Percentiles rank a stretch among this genome's conserved stretches.
Conservation (phyloP, 2,888 invertebrate genomes). For the Scaptomyza parva region DNA sequence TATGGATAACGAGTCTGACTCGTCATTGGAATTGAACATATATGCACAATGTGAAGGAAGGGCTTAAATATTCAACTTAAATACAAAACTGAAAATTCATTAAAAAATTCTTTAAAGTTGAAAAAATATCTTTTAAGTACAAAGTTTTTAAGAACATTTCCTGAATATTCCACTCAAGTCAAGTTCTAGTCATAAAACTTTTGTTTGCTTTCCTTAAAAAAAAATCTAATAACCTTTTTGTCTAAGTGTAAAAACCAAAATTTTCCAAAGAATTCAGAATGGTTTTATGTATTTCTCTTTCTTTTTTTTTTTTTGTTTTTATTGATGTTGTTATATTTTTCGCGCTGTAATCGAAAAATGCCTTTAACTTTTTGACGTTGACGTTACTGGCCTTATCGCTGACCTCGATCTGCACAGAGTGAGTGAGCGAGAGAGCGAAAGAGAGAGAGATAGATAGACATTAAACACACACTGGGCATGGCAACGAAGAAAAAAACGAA, state of each 20-base stretch:
- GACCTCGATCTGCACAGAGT: constrained; percentile 71
- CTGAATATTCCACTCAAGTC: too few species aligned
- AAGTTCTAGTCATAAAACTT: too few species aligned
- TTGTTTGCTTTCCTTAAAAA: too few species aligned
- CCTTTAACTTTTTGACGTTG: constrained; percentile 61
- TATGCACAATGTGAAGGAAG: too few species aligned
- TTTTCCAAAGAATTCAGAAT: constrained; percentile 23
- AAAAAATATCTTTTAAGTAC: too few species aligned
- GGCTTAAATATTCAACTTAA: too few species aligned
- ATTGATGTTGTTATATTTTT: constrained; percentile 32
- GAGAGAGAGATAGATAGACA: constrained; percentile 22
- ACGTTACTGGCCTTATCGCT: constrained; percentile 74
- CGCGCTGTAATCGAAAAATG: constrained; percentile 63
- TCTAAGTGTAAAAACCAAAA: constrained; percentile 4
- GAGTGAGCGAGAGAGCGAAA: constrained; percentile 16
- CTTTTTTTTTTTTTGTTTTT: neutral
- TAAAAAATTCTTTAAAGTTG: too few species aligned
- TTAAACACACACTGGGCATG: constrained; percentile 25
- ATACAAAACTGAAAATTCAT: too few species aligned
- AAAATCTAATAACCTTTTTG: neutral
- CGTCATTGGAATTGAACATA: too few species aligned
- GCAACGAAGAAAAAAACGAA: constrained; percentile 67
- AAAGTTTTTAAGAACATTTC: too few species aligned
- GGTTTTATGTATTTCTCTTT: constrained; percentile 18
- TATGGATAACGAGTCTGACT: too few species aligned